phyloP scores from a whole-genome alignment of 2,888 invertebrate species.

The Norana najaformis region DNA sequence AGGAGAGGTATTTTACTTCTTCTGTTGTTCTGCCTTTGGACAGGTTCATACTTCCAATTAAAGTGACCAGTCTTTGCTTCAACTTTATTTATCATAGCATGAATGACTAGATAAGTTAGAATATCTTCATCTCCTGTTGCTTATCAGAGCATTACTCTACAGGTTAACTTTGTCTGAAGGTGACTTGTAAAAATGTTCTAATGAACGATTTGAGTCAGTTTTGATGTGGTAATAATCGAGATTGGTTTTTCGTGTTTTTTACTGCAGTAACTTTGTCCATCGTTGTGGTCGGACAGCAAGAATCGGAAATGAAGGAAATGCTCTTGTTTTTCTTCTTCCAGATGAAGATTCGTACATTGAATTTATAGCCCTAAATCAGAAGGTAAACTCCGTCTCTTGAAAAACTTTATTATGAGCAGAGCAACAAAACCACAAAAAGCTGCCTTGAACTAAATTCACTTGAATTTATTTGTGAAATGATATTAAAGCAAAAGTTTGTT shows the following conservation, averaged over 20 bases:
- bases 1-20: neutral
- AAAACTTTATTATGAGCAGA: neutral
- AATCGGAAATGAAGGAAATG: slow-evolving; percentile 83
- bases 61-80: neutral
- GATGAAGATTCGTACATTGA: slow-evolving; percentile 86
- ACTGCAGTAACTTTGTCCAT: slow-evolving; percentile 80
- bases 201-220: neutral
- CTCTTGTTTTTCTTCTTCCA: slow-evolving; percentile 81
- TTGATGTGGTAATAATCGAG: neutral
- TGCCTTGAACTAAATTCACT: neutral
- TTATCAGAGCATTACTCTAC: neutral
- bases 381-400: neutral
- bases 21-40: neutral
- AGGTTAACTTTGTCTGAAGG: neutral
- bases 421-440: neutral
- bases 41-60: neutral
- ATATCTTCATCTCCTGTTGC: neutral
- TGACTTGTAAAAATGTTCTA: neutral
- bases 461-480: neutral
- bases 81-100: no score
- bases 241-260: slow-evolving; percentile 10
- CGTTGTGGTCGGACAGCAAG: slow-evolving; percentile 92
- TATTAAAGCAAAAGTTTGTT: neutral
- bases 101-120: neutral
- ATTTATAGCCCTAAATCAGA: slow-evolving; percentile 85